Conservation (phyloP, 2,888 invertebrate species). For the Ormyrus pomaceus region DNA sequence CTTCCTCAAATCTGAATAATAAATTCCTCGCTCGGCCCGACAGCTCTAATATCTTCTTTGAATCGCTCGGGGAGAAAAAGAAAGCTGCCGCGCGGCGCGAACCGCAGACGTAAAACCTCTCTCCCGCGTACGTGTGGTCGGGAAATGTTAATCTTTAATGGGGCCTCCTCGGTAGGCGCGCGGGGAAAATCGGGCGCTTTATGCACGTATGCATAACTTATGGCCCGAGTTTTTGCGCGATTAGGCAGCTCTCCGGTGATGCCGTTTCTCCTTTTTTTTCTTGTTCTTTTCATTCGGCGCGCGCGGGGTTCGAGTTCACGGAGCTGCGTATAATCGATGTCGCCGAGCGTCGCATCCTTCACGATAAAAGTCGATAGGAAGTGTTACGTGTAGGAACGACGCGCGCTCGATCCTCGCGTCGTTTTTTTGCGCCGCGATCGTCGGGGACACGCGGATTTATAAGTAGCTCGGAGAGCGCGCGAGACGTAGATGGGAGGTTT, state of each 20-base stretch:
- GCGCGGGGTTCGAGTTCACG: neutral
- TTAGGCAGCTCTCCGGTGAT: conserved; percentile 25
- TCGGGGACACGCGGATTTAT: no score
- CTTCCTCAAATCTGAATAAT: neutral
- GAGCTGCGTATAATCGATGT: neutral
- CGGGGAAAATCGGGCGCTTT: neutral
- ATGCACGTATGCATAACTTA: conserved; percentile 21
- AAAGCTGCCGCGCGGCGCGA: neutral
- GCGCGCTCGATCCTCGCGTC: no score
- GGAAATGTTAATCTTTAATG: conserved; percentile 39
- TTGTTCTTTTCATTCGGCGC: neutral
- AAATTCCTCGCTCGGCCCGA: neutral
- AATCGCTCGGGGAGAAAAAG: conserved; percentile 13
- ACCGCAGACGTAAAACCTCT: neutral
- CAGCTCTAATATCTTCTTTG: conserved; percentile 18
- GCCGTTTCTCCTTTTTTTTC: conserved; percentile 16
- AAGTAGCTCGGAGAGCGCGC: no score
- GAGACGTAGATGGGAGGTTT: no score
- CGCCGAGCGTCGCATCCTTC: no score
- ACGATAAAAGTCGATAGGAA: no score
- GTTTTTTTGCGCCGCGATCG: no score
- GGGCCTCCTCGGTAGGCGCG: conserved; percentile 15
- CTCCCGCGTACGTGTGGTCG: conserved; percentile 7
- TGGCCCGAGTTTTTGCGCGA: conserved; percentile 49
- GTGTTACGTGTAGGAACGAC: no score